Evolutionary conservation across 92 coral and sea anemone genomes (phyloP).

Genomic region (Palythoa heliodiscus): DNA sequence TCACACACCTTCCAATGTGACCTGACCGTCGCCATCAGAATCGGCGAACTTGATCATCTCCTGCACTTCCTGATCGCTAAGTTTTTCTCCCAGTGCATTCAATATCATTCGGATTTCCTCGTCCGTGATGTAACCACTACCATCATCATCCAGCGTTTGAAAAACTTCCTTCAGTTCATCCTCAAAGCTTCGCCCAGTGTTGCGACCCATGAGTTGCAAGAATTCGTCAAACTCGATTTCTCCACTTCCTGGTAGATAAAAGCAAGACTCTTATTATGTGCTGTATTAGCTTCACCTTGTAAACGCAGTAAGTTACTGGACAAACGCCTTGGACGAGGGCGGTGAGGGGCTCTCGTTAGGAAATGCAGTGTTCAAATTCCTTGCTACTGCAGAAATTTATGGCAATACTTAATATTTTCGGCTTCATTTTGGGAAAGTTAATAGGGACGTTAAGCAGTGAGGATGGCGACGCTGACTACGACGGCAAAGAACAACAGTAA

Average conservation of each 20-base stretch:
- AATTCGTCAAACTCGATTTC: slow-evolving; percentile 45
- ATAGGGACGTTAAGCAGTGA: too few relatives aligned
- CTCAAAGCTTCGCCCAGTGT: slow-evolving; percentile 41
- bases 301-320: too few relatives aligned
- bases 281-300: too few relatives aligned
- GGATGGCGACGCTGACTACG: too few relatives aligned
- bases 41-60: slow-evolving; percentile 44
- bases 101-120: slow-evolving; percentile 40
- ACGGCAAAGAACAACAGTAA: too few relatives aligned
- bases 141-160: slow-evolving; percentile 36
- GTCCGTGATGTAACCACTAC: slow-evolving; percentile 41
- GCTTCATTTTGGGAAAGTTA: too few relatives aligned
- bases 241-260: slow-evolving; percentile 19
- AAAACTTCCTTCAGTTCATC: slow-evolving; percentile 46
- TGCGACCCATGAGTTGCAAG: slow-evolving; percentile 37
- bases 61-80: slow-evolving; percentile 44
- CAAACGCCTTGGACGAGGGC: too few relatives aligned
- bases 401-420: too few relatives aligned
- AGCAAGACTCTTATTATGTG: too few relatives aligned
- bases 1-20: slow-evolving; percentile 31
- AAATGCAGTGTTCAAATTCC: too few relatives aligned
- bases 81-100: slow-evolving; percentile 40
- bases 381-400: too few relatives aligned
- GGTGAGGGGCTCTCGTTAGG: too few relatives aligned
- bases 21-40: slow-evolving; percentile 39